A percentile compares a stretch with the other conserved stretches of the same genome.
phyloP scores from a whole-genome alignment of 2,888 invertebrate genomes.

The Ypsolopha sequella region DNA sequence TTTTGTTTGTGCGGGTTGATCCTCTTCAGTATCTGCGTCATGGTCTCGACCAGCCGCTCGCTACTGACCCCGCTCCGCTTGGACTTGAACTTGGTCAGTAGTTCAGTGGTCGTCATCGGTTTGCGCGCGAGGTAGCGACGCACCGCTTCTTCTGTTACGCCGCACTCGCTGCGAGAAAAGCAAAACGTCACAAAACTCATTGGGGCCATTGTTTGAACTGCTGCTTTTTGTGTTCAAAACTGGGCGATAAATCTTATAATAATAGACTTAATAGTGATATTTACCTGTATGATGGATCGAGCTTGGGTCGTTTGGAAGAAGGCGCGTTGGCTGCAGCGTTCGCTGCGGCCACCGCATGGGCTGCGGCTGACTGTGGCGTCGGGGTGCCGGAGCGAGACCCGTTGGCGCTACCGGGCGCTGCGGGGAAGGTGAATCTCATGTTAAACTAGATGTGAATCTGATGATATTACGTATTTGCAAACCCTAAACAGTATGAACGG shows the following conservation, averaged over 20 bases:
- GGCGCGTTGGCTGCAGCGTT: slow-evolving; percentile 29
- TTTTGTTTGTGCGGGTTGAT: slow-evolving; percentile 94
- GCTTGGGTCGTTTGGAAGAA: slow-evolving; percentile 38
- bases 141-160: slow-evolving; percentile 95
- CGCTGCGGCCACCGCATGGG: slow-evolving; percentile 31
- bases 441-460: too few species aligned
- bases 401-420: slow-evolving; percentile 26
- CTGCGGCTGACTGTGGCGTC: slow-evolving; percentile 16
- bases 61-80: slow-evolving; percentile 92
- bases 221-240: too few species aligned
- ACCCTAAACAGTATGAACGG: too few species aligned
- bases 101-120: slow-evolving; percentile 97
- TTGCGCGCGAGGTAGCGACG: slow-evolving; percentile 94
- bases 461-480: too few species aligned
- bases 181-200: background rate
- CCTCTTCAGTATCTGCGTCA: slow-evolving; percentile 94
- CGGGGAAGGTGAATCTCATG: background rate
- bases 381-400: slow-evolving; percentile 37
- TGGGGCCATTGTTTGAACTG: too few species aligned
- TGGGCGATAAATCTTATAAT: too few species aligned
- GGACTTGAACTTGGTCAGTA: slow-evolving; percentile 94
- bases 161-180: slow-evolving; percentile 77
- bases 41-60: slow-evolving; percentile 91
- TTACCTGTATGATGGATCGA: slow-evolving; percentile 47
- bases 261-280: slow-evolving; percentile 5